Conservation (phyloP, 2,113 vertebrate species). For the Corapipo altera region DNA sequence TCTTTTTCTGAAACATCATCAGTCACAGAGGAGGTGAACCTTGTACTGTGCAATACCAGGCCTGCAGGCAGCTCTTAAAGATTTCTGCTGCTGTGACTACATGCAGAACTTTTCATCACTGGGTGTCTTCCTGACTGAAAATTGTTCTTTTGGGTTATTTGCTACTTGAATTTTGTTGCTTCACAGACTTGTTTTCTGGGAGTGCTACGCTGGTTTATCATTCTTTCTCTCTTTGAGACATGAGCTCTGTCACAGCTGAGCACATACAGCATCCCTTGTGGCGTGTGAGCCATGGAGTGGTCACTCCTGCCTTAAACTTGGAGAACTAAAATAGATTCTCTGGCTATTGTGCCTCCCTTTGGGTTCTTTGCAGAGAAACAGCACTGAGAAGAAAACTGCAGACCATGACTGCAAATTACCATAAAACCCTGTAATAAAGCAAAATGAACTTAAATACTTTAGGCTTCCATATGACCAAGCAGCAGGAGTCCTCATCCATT, state of each 20-base stretch:
- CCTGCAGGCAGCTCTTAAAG: neutral
- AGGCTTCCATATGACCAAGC: constrained; percentile 44
- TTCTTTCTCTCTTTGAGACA: neutral
- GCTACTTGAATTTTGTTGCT: neutral
- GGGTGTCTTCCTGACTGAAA: neutral
- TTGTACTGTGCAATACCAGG: neutral
- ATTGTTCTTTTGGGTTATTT: neutral
- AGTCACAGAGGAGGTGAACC: neutral
- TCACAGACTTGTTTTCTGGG: neutral
- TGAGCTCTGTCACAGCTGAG: neutral
- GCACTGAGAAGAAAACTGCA: constrained; percentile 29
- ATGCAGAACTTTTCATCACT: neutral
- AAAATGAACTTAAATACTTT: constrained; percentile 38
- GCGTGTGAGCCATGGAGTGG: neutral
- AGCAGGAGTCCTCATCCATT: constrained; percentile 34
- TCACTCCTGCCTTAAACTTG: neutral
- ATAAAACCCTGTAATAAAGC: constrained; percentile 40
- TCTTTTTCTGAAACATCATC: neutral
- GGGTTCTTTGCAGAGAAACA: neutral
- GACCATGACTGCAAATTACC: neutral
- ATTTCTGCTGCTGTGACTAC: neutral
- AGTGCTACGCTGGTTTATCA: neutral
- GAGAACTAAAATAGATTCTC: constrained; percentile 7
- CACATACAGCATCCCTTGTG: neutral
- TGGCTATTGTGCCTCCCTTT: neutral